A percentile compares a stretch with the other conserved stretches of the same genome.
Conservation (phyloP, 2,113 vertebrate genomes). For the Grallaria varia region DNA sequence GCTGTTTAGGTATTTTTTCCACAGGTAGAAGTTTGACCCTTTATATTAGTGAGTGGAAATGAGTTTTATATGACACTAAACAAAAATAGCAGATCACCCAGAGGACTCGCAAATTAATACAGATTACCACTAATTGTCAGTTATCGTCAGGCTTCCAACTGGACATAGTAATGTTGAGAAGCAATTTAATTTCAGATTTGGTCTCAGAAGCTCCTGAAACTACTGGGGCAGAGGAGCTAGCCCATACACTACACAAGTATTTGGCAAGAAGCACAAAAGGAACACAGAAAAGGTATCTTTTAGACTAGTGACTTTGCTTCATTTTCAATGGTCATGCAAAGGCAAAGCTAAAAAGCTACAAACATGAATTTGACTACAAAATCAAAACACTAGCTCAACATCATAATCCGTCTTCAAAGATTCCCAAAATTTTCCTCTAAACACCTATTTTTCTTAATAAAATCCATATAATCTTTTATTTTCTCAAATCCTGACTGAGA, state of each 20-base stretch:
- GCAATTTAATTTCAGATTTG: background rate
- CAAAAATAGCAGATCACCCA: background rate
- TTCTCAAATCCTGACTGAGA: background rate
- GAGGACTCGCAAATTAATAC: background rate
- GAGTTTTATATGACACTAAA: background rate
- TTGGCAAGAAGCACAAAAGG: background rate
- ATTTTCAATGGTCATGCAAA: background rate
- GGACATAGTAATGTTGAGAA: background rate
- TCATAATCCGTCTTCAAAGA: background rate
- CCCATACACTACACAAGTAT: background rate
- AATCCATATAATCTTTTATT: background rate
- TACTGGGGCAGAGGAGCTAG: background rate
- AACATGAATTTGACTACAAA: background rate
- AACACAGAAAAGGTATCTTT: background rate
- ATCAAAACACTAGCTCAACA: background rate
- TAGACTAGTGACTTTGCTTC: background rate
- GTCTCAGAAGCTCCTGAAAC: background rate
- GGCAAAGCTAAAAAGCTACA: background rate
- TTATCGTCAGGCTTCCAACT: background rate
- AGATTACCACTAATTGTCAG: background rate
- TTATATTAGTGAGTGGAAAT: background rate
- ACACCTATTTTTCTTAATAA: background rate
- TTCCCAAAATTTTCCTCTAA: background rate
- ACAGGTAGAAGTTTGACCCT: background rate
- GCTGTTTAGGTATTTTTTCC: background rate